Evolutionary conservation across 1,140 invertebrate genomes (phyloP).

Genomic region (Brachionus paranguensis): DNA sequence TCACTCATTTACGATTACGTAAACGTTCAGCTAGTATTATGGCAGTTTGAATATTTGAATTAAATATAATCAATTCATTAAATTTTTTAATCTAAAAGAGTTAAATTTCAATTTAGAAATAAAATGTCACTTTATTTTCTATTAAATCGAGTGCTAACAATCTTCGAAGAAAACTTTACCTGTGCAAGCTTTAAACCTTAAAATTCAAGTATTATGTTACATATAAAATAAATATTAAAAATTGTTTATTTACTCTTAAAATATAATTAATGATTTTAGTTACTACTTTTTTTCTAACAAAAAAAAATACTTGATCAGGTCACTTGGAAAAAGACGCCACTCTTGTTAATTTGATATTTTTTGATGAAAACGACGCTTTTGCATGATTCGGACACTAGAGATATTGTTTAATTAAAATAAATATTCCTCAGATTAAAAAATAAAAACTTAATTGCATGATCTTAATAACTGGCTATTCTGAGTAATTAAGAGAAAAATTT

Average conservation of each 20-base stretch:
- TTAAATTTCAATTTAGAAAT: background rate
- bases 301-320: background rate
- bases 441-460: background rate
- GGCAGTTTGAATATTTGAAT: background rate
- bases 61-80: background rate
- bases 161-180: background rate
- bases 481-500: background rate
- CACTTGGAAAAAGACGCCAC: background rate
- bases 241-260: conserved; percentile 12
- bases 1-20: background rate
- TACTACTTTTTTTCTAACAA: background rate
- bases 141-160: background rate
- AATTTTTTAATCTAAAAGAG: background rate
- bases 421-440: background rate
- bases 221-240: conserved; percentile 23
- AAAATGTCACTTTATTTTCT: background rate
- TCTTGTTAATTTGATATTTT: background rate
- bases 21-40: background rate
- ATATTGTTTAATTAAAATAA: background rate
- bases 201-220: background rate
- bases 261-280: conserved; percentile 23
- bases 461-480: background rate
- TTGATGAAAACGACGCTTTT: background rate
- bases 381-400: background rate
- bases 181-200: background rate